Evolutionary conservation across 2,797 vertebrate species (phyloP), one percentile per base, ranked within the genome.

Genomic region (Acanthurus tractus): DNA sequence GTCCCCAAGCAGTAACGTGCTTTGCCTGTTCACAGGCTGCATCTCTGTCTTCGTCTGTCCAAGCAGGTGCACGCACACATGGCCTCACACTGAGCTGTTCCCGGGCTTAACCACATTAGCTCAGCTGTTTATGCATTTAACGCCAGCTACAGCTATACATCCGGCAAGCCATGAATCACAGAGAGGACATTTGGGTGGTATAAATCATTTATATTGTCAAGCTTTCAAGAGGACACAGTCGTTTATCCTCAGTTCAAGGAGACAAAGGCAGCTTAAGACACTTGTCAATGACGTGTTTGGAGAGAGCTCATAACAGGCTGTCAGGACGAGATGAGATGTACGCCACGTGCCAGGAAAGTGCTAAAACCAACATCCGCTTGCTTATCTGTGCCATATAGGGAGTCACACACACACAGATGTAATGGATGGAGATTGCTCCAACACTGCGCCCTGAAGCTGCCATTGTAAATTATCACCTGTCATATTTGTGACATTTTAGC

Each of bases 401-500:
- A 82, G 72, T 81, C 69, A 67, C 49, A 66, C 63, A 66, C 63
- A 86, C 70, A 65, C 53, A 83, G 72, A 88, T 64, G 62, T 79
- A 89, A 85, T 69, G 53, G 79, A 79, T 83, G 86, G 81, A 86
- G 80, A 88, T 82, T 78, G 76, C 63, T 53, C 68, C 61, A 69
- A 61, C 63, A 49, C 20, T 70, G 44, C 45, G 6, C 73, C 81
- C 79, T 63, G 72, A 79, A 68, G 82, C 83, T 74, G 76, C 53
- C 68, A 49, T 70, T 80, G 68, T 74, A 91, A 93, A 93, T 93
- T 69, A 94, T 90, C 82, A 82, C 83, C 83, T 91, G 86, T 93
- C 92, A 90, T 68, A 90, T 91, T 80, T 63, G 78, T 79, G 87
- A 87, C 76, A 88, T 91, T 87, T 92, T 63, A 76, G 83, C 89